Evolutionary conservation across 2,888 invertebrate species (phyloP).

Genomic region (Clostera curtula): DNA sequence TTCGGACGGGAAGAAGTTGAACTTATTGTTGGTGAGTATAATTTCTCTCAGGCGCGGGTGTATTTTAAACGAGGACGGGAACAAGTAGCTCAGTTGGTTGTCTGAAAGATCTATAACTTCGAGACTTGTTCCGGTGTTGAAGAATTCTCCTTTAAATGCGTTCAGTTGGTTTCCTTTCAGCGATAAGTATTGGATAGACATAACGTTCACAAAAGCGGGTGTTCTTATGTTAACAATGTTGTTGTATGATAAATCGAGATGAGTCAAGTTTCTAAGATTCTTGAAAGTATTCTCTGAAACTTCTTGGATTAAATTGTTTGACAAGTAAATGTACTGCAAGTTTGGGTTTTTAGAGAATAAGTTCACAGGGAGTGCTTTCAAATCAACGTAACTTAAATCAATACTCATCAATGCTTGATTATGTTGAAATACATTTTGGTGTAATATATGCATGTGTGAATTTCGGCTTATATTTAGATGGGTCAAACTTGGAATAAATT

Average conservation of each 20-base stretch:
- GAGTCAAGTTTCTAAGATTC: slow-evolving; percentile 82
- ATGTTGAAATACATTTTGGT: slow-evolving; percentile 80
- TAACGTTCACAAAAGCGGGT: slow-evolving; percentile 85
- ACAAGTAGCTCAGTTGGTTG: slow-evolving; percentile 87
- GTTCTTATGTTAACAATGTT: slow-evolving; percentile 83
- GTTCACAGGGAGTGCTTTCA: slow-evolving; percentile 83
- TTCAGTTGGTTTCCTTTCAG: slow-evolving; percentile 85
- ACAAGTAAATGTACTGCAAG: slow-evolving; percentile 80
- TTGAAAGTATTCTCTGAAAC: slow-evolving; percentile 85
- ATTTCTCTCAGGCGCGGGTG: slow-evolving; percentile 85
- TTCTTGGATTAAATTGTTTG: slow-evolving; percentile 84
- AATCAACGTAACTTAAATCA: slow-evolving; percentile 83
- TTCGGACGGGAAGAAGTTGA: slow-evolving; percentile 90
- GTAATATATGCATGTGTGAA: slow-evolving; percentile 77
- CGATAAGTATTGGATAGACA: slow-evolving; percentile 81
- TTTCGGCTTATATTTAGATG: slow-evolving; percentile 86
- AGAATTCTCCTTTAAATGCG: slow-evolving; percentile 88
- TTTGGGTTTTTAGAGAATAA: slow-evolving; percentile 79
- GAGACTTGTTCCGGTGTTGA: slow-evolving; percentile 87
- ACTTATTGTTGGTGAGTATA: slow-evolving; percentile 83
- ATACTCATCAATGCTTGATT: slow-evolving; percentile 79
- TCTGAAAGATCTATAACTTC: slow-evolving; percentile 87
- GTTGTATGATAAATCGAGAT: slow-evolving; percentile 86
- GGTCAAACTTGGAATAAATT: slow-evolving; percentile 78
- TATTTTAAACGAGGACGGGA: slow-evolving; percentile 89